Evolutionary conservation across 2,113 vertebrate genomes (phyloP).

Genomic region (Stercorarius parasiticus): DNA sequence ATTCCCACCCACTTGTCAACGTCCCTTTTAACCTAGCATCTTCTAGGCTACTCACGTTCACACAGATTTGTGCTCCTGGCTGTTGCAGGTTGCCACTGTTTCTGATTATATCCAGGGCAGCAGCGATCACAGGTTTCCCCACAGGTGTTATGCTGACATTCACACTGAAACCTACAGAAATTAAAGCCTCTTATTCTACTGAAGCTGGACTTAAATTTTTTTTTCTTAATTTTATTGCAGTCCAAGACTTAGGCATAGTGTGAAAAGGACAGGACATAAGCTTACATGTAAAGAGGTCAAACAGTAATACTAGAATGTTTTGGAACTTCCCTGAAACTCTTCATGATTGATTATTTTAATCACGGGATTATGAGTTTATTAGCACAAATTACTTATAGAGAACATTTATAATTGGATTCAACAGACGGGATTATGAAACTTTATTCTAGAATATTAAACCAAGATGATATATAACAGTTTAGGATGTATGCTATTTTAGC

Average conservation of each 20-base stretch:
- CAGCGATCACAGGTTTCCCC: slow-evolving; percentile 89
- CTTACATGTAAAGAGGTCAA: not conserved
- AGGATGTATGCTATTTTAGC: not conserved
- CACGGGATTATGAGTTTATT: not conserved
- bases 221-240: not conserved
- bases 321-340: not conserved
- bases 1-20: not conserved
- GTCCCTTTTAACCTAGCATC: not conserved
- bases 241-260: not conserved
- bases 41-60: slow-evolving; percentile 78
- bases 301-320: not conserved
- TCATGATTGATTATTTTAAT: not conserved
- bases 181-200: not conserved
- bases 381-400: not conserved
- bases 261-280: not conserved
- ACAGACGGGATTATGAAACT: not conserved
- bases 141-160: slow-evolving; percentile 92
- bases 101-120: slow-evolving; percentile 88
- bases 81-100: slow-evolving; percentile 82
- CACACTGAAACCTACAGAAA: slow-evolving; percentile 81
- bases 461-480: not conserved
- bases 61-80: slow-evolving; percentile 79
- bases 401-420: not conserved
- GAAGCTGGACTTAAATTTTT: not conserved
- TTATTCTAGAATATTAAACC: not conserved